phyloP scores from a whole-genome alignment of 1,140 invertebrate species.

The Steinernema khuongi region DNA sequence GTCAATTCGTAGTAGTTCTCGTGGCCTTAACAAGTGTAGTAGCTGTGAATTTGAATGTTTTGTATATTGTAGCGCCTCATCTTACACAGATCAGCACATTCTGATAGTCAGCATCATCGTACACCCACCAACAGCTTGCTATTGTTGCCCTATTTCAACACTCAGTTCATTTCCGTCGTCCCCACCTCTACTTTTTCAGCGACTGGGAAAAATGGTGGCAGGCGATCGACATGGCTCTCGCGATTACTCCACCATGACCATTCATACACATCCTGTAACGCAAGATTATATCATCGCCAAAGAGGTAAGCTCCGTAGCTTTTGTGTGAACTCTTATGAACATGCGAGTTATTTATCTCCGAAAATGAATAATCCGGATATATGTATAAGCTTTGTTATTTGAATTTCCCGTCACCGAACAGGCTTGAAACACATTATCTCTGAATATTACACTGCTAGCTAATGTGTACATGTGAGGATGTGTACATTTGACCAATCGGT shows the following conservation, averaged over 20 bases:
- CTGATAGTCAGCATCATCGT: not conserved
- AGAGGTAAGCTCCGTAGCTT: slow-evolving; percentile 12
- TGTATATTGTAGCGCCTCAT: not conserved
- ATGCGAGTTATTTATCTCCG: no score
- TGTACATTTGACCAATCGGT: no score
- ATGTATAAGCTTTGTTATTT: no score
- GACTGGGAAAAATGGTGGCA: slow-evolving; percentile 3
- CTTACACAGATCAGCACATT: not conserved
- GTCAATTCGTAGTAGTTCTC: not conserved
- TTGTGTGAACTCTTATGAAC: no score
- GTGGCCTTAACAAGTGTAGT: not conserved
- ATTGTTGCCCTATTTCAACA: not conserved
- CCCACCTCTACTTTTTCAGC: not conserved
- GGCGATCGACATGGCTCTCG: not conserved
- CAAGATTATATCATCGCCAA: slow-evolving; percentile 39
- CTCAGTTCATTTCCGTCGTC: not conserved
- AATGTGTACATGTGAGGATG: no score
- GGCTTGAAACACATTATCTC: no score
- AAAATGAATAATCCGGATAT: no score
- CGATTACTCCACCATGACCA: slow-evolving; percentile 30
- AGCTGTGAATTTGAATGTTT: not conserved
- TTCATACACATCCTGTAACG: slow-evolving; percentile 39
- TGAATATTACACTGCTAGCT: no score
- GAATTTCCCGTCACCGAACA: no score
- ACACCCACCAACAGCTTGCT: not conserved